A percentile compares a stretch with the other conserved stretches of the same genome.
These are phyloP conservation scores for Arctopsyche grandis DNA, from an alignment of 1,140 invertebrate species.

Conservation along the genomic window DNA sequence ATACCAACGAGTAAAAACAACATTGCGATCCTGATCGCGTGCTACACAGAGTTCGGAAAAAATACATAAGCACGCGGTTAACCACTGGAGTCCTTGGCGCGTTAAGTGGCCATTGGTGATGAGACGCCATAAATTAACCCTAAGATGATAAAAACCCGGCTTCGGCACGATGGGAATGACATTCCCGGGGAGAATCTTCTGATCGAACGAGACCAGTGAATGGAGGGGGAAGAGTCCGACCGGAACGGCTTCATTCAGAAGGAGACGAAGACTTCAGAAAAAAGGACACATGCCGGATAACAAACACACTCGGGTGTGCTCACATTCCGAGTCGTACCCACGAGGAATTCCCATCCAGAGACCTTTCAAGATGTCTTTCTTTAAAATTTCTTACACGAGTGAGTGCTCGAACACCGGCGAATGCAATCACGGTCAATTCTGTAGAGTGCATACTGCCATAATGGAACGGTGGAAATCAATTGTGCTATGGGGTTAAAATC, in stretches of 20 bases:
- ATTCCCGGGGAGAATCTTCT: constrained; percentile 4
- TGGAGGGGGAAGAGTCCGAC: background rate
- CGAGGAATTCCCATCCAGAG: background rate
- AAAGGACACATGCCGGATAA: constrained; percentile 18
- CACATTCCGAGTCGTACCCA: background rate
- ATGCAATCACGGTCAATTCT: too few relatives aligned
- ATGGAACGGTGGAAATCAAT: too few relatives aligned
- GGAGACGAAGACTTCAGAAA: background rate
- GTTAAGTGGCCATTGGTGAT: constrained; percentile 38
- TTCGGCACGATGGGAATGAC: constrained; percentile 32
- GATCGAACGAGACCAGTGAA: background rate
- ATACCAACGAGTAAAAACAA: too few relatives aligned
- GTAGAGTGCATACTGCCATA: too few relatives aligned
- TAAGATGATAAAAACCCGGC: constrained; percentile 31
- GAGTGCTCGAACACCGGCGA: too few relatives aligned
- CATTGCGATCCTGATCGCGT: too few relatives aligned
- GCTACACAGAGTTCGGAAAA: background rate
- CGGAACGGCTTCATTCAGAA: constrained; percentile 23
- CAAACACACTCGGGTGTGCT: background rate
- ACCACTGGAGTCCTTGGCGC: background rate
- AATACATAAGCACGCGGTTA: background rate
- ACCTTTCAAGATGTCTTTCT: too few relatives aligned
- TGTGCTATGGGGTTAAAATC: background rate
- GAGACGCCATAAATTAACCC: constrained; percentile 47
- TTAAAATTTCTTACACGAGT: too few relatives aligned